Conservation (phyloP, 2,888 invertebrate genomes). For the Tenthredo livida region DNA sequence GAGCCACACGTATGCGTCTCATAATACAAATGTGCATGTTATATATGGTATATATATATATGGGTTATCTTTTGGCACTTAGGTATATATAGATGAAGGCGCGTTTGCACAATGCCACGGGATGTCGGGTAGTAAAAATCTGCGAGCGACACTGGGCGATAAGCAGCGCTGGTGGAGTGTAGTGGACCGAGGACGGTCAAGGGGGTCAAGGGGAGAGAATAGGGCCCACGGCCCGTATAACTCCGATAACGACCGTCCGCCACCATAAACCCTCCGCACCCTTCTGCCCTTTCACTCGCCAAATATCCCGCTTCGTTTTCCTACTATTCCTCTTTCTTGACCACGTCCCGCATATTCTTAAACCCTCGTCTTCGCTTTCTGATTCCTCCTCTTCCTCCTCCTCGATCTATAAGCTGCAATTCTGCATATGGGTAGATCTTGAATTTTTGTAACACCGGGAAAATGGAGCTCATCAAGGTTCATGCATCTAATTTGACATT, state of each 20-base stretch:
- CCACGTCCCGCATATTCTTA: background rate
- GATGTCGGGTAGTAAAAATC: conserved; percentile 58
- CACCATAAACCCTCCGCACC: conserved; percentile 65
- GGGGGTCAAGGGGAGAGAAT: conserved; percentile 47
- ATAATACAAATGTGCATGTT: background rate
- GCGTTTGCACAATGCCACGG: conserved; percentile 42
- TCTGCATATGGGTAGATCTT: background rate
- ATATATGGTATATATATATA: background rate
- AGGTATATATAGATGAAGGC: conserved; percentile 6
- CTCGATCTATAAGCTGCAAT: background rate
- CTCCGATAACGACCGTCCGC: conserved; percentile 67
- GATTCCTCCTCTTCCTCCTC: background rate
- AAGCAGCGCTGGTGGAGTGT: conserved; percentile 56
- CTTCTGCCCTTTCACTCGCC: conserved; percentile 44
- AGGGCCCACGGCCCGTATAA: conserved; percentile 65
- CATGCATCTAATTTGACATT: too few species aligned
- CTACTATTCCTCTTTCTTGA: background rate
- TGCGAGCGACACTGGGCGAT: conserved; percentile 59
- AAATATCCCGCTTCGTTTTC: conserved; percentile 29
- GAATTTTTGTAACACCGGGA: too few species aligned
- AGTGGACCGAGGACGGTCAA: conserved; percentile 32
- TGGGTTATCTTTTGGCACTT: background rate
- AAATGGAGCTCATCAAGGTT: too few species aligned
- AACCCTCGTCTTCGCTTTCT: background rate
- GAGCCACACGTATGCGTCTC: background rate